Base-by-base conservation (phyloP, 1,140 invertebrate genomes). In the Potamilus streckersoni region DNA sequence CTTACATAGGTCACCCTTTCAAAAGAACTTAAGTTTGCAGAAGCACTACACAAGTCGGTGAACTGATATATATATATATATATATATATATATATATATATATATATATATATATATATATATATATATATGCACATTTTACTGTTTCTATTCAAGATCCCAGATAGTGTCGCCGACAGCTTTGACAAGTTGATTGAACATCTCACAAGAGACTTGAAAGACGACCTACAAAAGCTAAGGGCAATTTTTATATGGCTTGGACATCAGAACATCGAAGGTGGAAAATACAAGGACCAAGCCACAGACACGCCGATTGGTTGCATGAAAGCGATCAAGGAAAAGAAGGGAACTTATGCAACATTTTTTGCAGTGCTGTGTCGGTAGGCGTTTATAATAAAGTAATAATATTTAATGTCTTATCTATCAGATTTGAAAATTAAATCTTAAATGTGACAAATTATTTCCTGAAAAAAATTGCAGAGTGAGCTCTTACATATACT, bases 341-440 rank as follows among this genome's bases (percentile, higher is more conserved):
- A 67, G 2, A 71, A 60, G 56, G 75, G 69, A 17, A 58, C 61
- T 1, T 71, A 76, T 61, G 31, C 69, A 16, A 60, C 63, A 15
- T 76, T 76, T 70, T 76, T 76, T 68, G 69, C 75, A 38, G 16
- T 76, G 17, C 59, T 76, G 15, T 76, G 75, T 56, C 20, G 73
- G 73, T 74, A 58, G 55, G 31, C 58, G 4, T 19, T 38, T 5
- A 5, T 8, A 0, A 38, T 27, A 27, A 27, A 27, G 27, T 27
- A 38, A 0, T 6, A 38, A 38, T 4, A 4, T 8, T 38, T 6
- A 38, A 6, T 4, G 38, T 38, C 6, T 38, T 6, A 38, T 38
- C 0, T 38, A 0, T 38, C 4, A 38, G 8, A 38, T 38, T 38
- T 4, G 4, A 38, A 5, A 38, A 8, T 38, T 38, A 38, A 2